A percentile compares a stretch with the other conserved stretches of the same genome.
phyloP scores from a whole-genome alignment of 2,888 invertebrate species.

The Poecilobothrus nobilitatus region DNA sequence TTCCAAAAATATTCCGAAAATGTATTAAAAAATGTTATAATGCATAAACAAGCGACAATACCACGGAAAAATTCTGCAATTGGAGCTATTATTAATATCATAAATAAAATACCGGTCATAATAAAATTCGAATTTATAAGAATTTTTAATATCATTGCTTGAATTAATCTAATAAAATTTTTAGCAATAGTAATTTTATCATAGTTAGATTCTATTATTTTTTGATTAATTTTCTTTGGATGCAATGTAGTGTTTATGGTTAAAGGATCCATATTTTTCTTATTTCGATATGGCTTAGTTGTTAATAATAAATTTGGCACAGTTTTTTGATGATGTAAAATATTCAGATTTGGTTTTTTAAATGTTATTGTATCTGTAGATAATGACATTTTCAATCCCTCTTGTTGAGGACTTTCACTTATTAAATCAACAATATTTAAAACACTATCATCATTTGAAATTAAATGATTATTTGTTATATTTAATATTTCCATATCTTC shows the following conservation, averaged over 20 bases:
- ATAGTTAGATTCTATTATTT: neutral
- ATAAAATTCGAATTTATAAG: conserved; percentile 13
- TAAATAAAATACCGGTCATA: conserved; percentile 14
- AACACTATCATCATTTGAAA: neutral
- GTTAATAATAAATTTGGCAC: conserved; percentile 5
- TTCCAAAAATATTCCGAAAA: conserved; percentile 25
- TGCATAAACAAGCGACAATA: conserved; percentile 33
- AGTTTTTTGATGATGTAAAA: neutral
- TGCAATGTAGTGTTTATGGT: neutral
- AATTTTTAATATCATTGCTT: neutral
- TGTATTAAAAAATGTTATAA: conserved; percentile 31
- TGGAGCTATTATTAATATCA: conserved; percentile 17
- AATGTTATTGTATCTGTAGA: neutral
- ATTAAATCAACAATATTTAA: neutral
- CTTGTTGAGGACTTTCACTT: neutral
- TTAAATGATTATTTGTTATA: neutral
- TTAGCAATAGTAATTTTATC: neutral
- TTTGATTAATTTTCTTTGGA: neutral
- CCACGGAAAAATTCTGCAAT: conserved; percentile 39
- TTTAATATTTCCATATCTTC: conserved; percentile 36
- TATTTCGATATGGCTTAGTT: neutral
- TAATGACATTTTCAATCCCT: neutral
- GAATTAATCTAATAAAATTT: neutral
- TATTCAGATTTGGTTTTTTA: neutral
- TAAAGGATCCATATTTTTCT: neutral